phyloP scores from a whole-genome alignment of 2,797 vertebrate genomes.

The Tangara arthus region DNA sequence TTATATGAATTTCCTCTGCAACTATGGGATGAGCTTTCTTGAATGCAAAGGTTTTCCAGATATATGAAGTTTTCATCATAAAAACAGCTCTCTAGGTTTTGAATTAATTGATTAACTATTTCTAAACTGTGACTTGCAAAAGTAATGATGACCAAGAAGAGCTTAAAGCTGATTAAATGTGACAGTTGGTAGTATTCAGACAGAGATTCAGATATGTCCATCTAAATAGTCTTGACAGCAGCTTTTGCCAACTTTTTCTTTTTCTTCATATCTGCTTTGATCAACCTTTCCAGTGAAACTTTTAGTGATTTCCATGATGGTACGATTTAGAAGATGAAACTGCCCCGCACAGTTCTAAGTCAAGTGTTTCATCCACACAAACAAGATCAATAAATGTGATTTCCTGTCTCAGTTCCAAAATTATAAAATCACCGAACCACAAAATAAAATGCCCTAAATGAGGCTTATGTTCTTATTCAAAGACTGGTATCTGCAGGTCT shows the following conservation, averaged over 20 bases:
- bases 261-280: neutral
- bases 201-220: neutral
- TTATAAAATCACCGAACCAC: neutral
- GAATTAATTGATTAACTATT: neutral
- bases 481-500: neutral
- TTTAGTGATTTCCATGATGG: neutral
- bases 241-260: neutral
- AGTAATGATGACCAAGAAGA: neutral
- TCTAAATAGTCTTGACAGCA: neutral
- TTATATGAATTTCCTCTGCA: neutral
- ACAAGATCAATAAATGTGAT: neutral
- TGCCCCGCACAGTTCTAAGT: neutral
- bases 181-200: neutral
- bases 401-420: neutral
- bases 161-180: constrained; percentile 1
- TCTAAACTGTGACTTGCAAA: neutral
- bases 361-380: neutral
- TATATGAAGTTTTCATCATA: neutral
- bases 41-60: neutral
- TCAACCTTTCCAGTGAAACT: neutral
- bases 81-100: neutral
- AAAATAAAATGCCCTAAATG: neutral
- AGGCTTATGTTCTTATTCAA: neutral
- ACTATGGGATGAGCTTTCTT: neutral
- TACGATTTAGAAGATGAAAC: neutral